These are phyloP conservation scores for Baryphthengus martii DNA, from an alignment of 2,113 vertebrate species.

Conservation along the genomic window DNA sequence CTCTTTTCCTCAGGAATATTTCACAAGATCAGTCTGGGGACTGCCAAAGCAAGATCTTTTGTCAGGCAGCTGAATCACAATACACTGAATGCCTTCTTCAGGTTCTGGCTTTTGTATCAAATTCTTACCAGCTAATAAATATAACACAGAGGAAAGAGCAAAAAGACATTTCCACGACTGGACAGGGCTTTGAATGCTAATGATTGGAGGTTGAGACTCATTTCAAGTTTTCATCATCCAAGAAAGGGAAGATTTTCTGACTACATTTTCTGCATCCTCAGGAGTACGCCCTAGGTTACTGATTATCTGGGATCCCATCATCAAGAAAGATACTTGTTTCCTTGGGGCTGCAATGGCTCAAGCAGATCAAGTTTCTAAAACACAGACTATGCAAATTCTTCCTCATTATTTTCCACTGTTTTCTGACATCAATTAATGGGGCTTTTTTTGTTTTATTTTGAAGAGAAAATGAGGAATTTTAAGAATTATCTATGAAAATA, in stretches of 20 bases:
- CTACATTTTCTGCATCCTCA: not conserved
- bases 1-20: not conserved
- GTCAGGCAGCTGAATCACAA: not conserved
- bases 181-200: not conserved
- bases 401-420: not conserved
- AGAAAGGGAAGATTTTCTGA: not conserved
- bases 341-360: not conserved
- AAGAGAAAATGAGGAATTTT: not conserved
- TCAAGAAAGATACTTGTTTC: not conserved
- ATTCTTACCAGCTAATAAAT: not conserved
- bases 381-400: not conserved
- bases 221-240: not conserved
- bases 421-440: not conserved
- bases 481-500: not conserved
- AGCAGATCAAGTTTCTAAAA: not conserved
- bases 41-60: slow-evolving; percentile 6
- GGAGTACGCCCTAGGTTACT: not conserved
- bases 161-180: not conserved
- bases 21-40: not conserved
- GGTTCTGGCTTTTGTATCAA: not conserved
- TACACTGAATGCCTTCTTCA: not conserved
- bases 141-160: rapidly evolving
- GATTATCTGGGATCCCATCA: slow-evolving; percentile 15
- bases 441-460: not conserved
- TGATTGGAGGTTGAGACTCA: not conserved